Evolutionary conservation across 2,888 invertebrate species (phyloP).

Genomic region (Abrostola triplasia): DNA sequence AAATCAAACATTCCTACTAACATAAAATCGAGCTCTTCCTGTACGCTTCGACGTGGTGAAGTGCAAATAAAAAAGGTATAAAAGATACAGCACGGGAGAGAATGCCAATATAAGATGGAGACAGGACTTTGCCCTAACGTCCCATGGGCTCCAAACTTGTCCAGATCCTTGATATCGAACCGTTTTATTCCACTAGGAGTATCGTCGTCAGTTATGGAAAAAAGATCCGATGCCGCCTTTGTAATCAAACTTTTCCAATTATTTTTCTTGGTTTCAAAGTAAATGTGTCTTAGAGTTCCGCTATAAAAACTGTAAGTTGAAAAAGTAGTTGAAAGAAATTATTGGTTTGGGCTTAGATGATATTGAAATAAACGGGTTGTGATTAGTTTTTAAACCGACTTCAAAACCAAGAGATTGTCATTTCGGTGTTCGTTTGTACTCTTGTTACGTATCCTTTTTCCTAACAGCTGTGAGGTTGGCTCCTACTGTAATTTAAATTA

Average conservation of each 20-base stretch:
- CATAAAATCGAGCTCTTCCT: background rate
- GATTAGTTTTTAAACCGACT: background rate
- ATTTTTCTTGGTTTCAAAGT: conserved; percentile 30
- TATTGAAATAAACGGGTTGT: background rate
- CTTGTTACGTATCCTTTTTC: too few relatives aligned
- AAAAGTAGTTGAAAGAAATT: conserved; percentile 7
- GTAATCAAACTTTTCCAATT: conserved; percentile 58
- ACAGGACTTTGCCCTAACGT: conserved; percentile 28
- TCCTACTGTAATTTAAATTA: too few relatives aligned
- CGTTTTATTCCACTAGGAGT: conserved; percentile 52
- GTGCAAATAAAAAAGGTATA: conserved; percentile 27
- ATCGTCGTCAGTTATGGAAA: conserved; percentile 48
- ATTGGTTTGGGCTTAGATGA: background rate
- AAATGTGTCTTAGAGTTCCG: conserved; percentile 15
- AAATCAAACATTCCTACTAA: background rate
- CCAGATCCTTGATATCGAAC: conserved; percentile 53
- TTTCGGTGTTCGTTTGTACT: too few relatives aligned
- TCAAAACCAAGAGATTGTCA: too few relatives aligned
- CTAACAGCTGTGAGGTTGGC: too few relatives aligned
- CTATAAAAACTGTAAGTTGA: conserved; percentile 11
- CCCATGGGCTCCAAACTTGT: conserved; percentile 51
- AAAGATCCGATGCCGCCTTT: conserved; percentile 37
- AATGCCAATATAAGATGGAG: conserved; percentile 33
- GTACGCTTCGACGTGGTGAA: background rate
- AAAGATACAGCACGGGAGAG: conserved; percentile 26